Base-by-base conservation (phyloP, 2,113 vertebrate genomes). In the Anser brachyrhynchus region DNA sequence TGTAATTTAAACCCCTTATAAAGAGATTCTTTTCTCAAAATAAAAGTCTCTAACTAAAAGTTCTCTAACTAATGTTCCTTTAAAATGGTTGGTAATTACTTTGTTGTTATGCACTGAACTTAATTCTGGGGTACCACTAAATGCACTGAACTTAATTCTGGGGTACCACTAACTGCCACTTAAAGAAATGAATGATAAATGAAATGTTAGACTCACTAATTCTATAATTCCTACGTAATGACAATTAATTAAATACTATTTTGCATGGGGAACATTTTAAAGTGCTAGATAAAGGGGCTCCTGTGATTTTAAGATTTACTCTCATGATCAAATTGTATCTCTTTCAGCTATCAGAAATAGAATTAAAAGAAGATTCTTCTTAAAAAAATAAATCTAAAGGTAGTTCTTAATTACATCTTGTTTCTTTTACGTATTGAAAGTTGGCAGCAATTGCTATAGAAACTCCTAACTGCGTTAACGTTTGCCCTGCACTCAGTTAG, bases 281-380 rank as follows among this genome's bases (percentile, higher is more conserved):
- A 81, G 80, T 18, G 9, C 18, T 37, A 92, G 78, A 93, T 92
- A 95, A 98, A 95, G 82, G 35, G 80, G 73, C 66, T 74, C 59
- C 66, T 72, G 73, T 94, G 43, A 82, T 97, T 97, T 96, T 93
- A 97, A 96, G 79, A 97, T 92, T 91, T 87, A 89, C 41, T 96
- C 19, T 79, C 58, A 87, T 82, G 82, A 94, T 46, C 41, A 94
- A 96, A 90, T 55, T 92, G 33, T 72, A 21, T 65, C 73, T 97
- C 75, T 96, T 92, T 91, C 37, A 94, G 87, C 83, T 95, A 96
- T 73, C 71, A 87, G 94, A 97, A 95, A 94, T 92, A 88, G 75
- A 97, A 98, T 94, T 96, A 96, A 96, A 97, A 97, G 75, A 97
- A 66, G 57, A 89, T 73, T 92, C 49, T 95, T 95, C 73, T 86